Conservation (phyloP, 2,113 vertebrate species). For the Isurus oxyrinchus region DNA sequence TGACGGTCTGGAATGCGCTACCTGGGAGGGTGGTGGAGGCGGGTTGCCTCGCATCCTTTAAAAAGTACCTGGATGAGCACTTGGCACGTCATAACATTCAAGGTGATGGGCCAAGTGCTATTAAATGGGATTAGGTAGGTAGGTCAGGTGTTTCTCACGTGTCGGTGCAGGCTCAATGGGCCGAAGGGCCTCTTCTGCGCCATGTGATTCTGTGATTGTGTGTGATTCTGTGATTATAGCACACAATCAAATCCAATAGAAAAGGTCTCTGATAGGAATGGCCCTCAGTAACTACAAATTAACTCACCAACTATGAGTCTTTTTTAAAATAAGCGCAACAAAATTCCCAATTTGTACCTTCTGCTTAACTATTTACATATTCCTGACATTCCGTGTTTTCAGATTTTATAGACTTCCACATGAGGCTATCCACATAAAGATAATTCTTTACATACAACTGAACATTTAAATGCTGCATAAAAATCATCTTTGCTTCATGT, state of each 20-base stretch:
- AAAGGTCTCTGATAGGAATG: neutral
- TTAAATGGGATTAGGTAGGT: no score
- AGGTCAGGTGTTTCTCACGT: no score
- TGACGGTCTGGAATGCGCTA: no score
- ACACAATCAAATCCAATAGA: neutral
- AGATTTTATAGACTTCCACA: neutral
- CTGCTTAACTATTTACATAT: neutral
- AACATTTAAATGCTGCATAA: neutral
- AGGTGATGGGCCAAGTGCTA: no score
- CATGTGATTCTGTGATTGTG: no score
- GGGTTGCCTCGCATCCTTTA: no score
- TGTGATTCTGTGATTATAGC: neutral
- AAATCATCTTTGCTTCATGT: neutral
- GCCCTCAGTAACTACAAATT: neutral
- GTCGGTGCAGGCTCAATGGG: no score
- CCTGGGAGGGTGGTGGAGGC: no score
- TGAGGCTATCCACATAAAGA: no score
- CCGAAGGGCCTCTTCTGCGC: no score
- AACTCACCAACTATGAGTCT: neutral
- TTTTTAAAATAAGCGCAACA: neutral
- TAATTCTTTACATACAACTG: neutral
- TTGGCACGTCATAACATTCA: no score
- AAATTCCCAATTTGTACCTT: neutral
- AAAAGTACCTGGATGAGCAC: no score
- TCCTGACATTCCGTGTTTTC: neutral